These are phyloP conservation scores for Oligia latruncula DNA, from an alignment of 2,888 invertebrate species.

Conservation along the genomic window DNA sequence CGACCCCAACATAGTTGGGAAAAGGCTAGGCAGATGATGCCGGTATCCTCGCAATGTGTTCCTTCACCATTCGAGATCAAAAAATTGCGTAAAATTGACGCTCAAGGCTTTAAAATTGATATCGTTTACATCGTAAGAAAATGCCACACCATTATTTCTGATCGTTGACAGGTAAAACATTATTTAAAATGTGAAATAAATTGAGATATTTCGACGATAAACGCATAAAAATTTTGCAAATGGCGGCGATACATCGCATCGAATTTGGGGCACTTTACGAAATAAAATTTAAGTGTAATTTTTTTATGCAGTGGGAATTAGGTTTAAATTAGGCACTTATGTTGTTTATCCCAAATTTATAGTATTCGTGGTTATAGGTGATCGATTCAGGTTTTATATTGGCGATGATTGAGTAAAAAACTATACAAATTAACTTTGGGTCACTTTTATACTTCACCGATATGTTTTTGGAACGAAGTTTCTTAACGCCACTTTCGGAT, in stretches of 20 bases:
- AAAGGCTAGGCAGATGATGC: not conserved
- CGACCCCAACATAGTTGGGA: not conserved
- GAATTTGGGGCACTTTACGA: slow-evolving; percentile 4
- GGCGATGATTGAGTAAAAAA: not conserved
- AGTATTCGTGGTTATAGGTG: not conserved
- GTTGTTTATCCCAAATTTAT: not conserved
- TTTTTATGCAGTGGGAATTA: not conserved
- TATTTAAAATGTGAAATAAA: slow-evolving; percentile 39
- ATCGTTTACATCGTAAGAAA: slow-evolving; percentile 4
- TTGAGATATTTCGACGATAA: slow-evolving; percentile 38
- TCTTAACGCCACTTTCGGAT: no score
- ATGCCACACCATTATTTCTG: slow-evolving; percentile 26
- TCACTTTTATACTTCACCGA: no score
- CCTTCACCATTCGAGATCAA: no score
- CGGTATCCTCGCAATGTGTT: no score
- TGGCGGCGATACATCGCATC: slow-evolving; percentile 13
- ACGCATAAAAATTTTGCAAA: slow-evolving; percentile 43
- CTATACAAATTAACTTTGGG: not conserved
- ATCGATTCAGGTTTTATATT: not conserved
- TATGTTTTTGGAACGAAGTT: no score
- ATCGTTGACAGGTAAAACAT: slow-evolving; percentile 12
- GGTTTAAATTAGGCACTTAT: slow-evolving; percentile 13
- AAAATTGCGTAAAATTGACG: not conserved
- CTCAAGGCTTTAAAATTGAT: not conserved
- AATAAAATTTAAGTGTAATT: not conserved